Conservation (phyloP, 2,888 invertebrate species). For the Pristionchus mayeri region DNA sequence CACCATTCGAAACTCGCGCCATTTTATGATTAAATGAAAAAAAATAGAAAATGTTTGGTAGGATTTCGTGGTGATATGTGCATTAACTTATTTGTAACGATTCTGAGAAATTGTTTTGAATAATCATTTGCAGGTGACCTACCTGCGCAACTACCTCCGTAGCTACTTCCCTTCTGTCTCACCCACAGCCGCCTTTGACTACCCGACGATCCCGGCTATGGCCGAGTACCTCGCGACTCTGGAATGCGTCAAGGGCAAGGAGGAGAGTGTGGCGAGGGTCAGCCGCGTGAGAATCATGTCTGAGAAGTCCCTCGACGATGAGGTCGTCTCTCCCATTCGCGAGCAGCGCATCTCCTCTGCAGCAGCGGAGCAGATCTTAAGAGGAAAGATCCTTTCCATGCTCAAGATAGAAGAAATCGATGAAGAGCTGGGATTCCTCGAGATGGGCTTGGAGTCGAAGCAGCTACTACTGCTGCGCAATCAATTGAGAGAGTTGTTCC, state of each 20-base stretch:
- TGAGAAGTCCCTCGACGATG: no score
- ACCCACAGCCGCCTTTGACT: constrained; percentile 58
- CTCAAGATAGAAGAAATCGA: constrained; percentile 62
- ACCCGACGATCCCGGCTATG: constrained; percentile 57
- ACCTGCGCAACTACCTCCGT: constrained; percentile 57
- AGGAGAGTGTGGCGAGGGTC: background rate
- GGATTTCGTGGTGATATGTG: no score
- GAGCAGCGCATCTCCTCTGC: background rate
- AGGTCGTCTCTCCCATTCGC: no score
- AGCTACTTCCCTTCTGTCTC: constrained; percentile 57
- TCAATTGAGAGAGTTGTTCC: constrained; percentile 56
- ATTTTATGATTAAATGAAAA: no score
- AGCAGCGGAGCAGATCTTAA: constrained; percentile 47
- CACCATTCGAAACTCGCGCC: no score
- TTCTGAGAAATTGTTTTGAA: no score
- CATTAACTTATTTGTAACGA: no score
- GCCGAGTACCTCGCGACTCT: constrained; percentile 51
- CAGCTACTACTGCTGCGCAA: constrained; percentile 60
- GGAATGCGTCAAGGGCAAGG: background rate
- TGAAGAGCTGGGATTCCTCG: constrained; percentile 61
- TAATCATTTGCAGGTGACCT: no score
- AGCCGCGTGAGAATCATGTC: background rate
- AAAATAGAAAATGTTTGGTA: no score
- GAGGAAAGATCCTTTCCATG: constrained; percentile 58
- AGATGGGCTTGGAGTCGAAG: constrained; percentile 60